Conservation (phyloP, 1,140 invertebrate genomes). For the Ceratosolen solmsi region DNA sequence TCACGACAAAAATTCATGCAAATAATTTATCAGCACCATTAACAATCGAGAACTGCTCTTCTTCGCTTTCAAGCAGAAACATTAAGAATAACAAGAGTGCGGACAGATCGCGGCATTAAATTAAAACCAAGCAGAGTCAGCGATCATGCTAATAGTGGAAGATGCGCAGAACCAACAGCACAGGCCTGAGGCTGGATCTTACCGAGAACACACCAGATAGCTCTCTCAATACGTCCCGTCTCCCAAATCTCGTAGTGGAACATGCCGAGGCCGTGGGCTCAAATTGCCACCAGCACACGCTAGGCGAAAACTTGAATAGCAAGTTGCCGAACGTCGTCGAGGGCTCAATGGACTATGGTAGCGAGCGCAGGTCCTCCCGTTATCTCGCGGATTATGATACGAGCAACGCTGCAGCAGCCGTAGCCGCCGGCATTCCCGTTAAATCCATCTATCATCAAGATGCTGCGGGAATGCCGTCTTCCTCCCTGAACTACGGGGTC, state of each 20-base stretch:
- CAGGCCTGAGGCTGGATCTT: slow-evolving; percentile 71
- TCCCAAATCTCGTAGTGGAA: slow-evolving; percentile 71
- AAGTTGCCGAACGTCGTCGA: slow-evolving; percentile 73
- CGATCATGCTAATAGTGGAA: slow-evolving; percentile 70
- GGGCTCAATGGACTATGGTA: slow-evolving; percentile 78
- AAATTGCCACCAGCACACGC: slow-evolving; percentile 40
- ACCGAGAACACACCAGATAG: slow-evolving; percentile 72
- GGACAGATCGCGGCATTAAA: background rate
- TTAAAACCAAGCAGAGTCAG: background rate
- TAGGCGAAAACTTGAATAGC: slow-evolving; percentile 71
- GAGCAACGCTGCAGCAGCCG: too few species aligned
- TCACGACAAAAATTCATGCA: background rate
- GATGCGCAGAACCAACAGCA: slow-evolving; percentile 70
- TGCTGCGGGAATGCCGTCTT: background rate
- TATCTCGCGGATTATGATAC: slow-evolving; percentile 69
- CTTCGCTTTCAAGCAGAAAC: background rate
- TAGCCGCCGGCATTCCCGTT: background rate
- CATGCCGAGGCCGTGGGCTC: slow-evolving; percentile 64
- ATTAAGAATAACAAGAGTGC: background rate
- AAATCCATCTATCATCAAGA: slow-evolving; percentile 48
- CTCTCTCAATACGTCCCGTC: slow-evolving; percentile 61
- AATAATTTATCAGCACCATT: background rate
- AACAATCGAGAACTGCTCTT: background rate
- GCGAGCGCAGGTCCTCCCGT: slow-evolving; percentile 73
- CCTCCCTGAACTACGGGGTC: slow-evolving; percentile 50